Conservation (phyloP, 2,113 vertebrate species). For the Paramormyrops kingsleyae region DNA sequence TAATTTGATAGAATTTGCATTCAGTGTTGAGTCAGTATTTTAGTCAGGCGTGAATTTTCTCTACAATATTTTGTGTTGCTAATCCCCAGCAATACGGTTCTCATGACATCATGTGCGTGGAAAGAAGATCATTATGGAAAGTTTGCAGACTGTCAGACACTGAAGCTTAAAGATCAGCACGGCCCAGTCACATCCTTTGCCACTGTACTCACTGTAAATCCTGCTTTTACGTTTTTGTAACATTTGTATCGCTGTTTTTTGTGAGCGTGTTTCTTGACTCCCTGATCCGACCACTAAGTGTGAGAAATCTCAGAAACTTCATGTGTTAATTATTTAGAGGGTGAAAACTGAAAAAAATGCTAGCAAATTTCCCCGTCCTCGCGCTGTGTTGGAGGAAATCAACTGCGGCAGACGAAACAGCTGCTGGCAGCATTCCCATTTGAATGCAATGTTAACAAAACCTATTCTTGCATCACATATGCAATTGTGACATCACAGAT, state of each 20-base stretch:
- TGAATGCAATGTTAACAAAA: not conserved
- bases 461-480: not conserved
- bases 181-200: not conserved
- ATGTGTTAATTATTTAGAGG: not conserved
- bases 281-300: not conserved
- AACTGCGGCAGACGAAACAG: not conserved
- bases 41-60: not conserved
- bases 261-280: not conserved
- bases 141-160: not conserved
- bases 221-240: not conserved
- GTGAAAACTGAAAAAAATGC: not conserved
- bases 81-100: not conserved
- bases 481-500: not conserved
- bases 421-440: not conserved
- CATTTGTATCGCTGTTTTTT: not conserved
- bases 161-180: not conserved
- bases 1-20: not conserved
- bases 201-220: not conserved
- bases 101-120: not conserved
- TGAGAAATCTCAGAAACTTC: not conserved
- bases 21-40: not conserved
- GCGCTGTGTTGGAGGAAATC: not conserved
- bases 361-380: not conserved
- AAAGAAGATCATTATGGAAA: not conserved
- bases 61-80: not conserved